These are phyloP conservation scores for Solenopsis fugax DNA, from an alignment of 1,140 invertebrate genomes.

Conservation along the genomic window DNA sequence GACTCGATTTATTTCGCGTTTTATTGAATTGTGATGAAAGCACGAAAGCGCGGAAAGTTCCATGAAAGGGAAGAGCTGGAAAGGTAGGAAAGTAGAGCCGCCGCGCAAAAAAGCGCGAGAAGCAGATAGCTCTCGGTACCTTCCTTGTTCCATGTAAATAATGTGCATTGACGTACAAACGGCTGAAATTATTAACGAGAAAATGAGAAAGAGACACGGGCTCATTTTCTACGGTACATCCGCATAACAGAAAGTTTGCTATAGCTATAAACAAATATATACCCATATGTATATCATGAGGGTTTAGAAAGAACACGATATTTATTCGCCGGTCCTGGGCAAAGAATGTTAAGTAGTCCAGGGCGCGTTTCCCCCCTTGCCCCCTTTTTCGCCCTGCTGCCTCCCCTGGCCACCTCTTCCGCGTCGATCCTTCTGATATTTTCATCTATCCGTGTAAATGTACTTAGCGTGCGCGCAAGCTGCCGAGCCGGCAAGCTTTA, in stretches of 20 bases:
- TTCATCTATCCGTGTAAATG: slow-evolving; percentile 79
- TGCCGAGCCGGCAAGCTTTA: slow-evolving; percentile 71
- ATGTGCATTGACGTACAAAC: slow-evolving; percentile 56
- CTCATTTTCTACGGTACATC: not conserved
- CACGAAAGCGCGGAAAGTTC: not conserved
- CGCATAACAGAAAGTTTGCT: slow-evolving; percentile 25
- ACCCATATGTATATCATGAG: slow-evolving; percentile 6
- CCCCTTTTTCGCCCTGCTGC: not conserved
- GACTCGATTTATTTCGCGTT: slow-evolving; percentile 13
- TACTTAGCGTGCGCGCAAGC: slow-evolving; percentile 72
- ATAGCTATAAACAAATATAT: slow-evolving; percentile 75
- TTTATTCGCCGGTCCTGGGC: slow-evolving; percentile 53
- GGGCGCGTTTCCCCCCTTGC: slow-evolving; percentile 32
- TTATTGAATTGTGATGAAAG: slow-evolving; percentile 14
- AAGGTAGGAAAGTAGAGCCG: not conserved
- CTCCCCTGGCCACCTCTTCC: slow-evolving; percentile 43
- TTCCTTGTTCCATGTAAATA: slow-evolving; percentile 63
- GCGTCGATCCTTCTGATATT: slow-evolving; percentile 75
- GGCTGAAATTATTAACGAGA: slow-evolving; percentile 69
- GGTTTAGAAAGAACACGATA: slow-evolving; percentile 65
- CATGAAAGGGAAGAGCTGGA: not conserved
- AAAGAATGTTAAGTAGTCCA: slow-evolving; percentile 78
- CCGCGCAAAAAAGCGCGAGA: slow-evolving; percentile 47
- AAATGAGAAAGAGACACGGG: slow-evolving; percentile 2
- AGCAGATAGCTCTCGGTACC: slow-evolving; percentile 47